Conservation (phyloP, 2,888 invertebrate species). For the Eristalis intricaria region DNA sequence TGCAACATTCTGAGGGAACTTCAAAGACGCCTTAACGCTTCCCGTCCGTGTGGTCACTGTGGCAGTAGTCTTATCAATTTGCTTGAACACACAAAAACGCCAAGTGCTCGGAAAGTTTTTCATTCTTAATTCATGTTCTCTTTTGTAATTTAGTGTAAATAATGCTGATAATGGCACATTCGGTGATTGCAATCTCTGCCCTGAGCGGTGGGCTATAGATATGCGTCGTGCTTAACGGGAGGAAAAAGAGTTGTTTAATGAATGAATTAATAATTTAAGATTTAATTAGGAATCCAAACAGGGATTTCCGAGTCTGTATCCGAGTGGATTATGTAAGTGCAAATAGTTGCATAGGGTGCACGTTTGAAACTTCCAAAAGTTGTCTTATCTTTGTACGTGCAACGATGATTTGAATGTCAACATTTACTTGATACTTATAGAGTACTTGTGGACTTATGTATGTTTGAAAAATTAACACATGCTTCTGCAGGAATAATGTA, state of each 20-base stretch:
- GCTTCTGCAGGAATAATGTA: not conserved
- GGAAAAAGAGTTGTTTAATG: constrained; percentile 6
- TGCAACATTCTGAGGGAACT: constrained; percentile 28
- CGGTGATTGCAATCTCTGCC: constrained; percentile 17
- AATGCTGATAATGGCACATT: constrained; percentile 54
- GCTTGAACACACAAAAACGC: constrained; percentile 17
- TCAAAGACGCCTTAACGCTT: constrained; percentile 4
- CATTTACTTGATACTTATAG: not conserved
- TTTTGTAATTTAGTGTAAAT: constrained; percentile 49
- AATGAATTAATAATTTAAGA: not conserved
- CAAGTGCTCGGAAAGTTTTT: constrained; percentile 3
- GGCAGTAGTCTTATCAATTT: constrained; percentile 34
- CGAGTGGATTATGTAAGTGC: not conserved
- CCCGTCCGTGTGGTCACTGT: not conserved
- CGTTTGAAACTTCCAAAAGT: not conserved
- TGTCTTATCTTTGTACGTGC: not conserved
- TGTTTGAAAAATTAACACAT: not conserved
- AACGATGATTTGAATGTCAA: not conserved
- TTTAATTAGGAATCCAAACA: constrained; percentile 30
- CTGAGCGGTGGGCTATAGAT: not conserved
- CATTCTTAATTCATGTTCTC: not conserved
- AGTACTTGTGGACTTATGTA: not conserved
- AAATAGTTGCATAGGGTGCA: not conserved
- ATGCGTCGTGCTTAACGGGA: constrained; percentile 10
- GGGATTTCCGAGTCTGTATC: not conserved